These are phyloP conservation scores for Drosophila flavopinicola DNA, from an alignment of 2,888 invertebrate species.

Conservation along the genomic window DNA sequence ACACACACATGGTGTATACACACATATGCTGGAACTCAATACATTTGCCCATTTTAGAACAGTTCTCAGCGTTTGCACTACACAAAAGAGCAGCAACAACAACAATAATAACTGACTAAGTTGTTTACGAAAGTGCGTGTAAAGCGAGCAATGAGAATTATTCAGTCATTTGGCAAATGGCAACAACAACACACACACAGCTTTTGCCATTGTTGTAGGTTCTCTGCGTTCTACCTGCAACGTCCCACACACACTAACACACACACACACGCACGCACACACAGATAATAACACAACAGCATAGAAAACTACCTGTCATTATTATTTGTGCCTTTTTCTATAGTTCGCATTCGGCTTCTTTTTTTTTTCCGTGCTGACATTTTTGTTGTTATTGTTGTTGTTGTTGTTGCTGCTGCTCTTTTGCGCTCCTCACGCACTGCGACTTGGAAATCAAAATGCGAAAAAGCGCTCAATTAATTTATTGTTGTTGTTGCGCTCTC, in stretches of 20 bases:
- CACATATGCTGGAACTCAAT: conserved; percentile 44
- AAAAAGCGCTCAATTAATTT: conserved; percentile 68
- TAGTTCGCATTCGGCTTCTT: conserved; percentile 43
- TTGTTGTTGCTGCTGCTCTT: conserved; percentile 8
- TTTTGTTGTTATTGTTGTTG: conserved; percentile 10
- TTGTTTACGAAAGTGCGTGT: conserved; percentile 81
- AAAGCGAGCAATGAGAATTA: conserved; percentile 66
- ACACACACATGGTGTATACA: conserved; percentile 10
- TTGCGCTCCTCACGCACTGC: conserved; percentile 57
- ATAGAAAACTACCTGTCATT: conserved; percentile 79
- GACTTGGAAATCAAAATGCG: conserved; percentile 58
- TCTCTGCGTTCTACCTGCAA: conserved; percentile 69
- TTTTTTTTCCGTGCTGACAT: conserved; percentile 60
- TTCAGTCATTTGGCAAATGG: conserved; percentile 62
- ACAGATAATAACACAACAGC: conserved; percentile 46
- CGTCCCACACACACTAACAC: conserved; percentile 53
- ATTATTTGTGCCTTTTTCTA: conserved; percentile 65
- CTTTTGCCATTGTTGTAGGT: conserved; percentile 43
- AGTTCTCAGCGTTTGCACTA: conserved; percentile 70
- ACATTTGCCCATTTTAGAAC: conserved; percentile 46
- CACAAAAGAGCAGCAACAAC: conserved; percentile 43
- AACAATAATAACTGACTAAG: conserved; percentile 55
- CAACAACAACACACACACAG: conserved; percentile 43
- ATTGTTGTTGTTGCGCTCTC: conserved; percentile 32
- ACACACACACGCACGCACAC: conserved; percentile 19